Evolutionary conservation across 2,113 vertebrate species (phyloP).

Genomic region (Cnemophilus loriae): DNA sequence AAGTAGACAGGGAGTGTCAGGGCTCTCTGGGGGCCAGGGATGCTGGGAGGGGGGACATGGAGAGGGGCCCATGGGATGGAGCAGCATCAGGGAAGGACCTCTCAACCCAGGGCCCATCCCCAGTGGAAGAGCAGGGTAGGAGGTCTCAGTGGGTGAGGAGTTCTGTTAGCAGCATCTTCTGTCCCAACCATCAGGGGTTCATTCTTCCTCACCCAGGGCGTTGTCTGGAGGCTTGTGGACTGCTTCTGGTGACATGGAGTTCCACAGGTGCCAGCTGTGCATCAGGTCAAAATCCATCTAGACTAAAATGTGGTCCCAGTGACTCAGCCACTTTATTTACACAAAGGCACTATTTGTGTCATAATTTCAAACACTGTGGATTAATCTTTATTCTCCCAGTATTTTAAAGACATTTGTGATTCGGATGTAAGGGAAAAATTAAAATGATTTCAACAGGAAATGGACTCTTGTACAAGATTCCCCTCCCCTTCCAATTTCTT

Average conservation of each 20-base stretch:
- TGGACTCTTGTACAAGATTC: not conserved
- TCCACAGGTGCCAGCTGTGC: not conserved
- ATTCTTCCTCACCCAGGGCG: not conserved
- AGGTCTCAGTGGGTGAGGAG: not conserved
- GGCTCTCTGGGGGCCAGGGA: not conserved
- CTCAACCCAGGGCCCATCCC: not conserved
- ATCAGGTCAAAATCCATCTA: not conserved
- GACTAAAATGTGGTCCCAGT: not conserved
- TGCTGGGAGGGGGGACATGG: not conserved
- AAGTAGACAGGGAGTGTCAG: not conserved
- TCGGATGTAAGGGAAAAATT: not conserved
- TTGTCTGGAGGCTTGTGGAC: rapidly evolving
- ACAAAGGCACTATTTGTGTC: not conserved
- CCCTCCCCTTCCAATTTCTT: not conserved
- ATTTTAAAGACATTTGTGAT: not conserved
- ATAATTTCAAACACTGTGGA: not conserved
- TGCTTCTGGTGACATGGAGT: not conserved
- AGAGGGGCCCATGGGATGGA: not conserved
- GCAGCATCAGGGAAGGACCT: not conserved
- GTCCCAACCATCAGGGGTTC: not conserved
- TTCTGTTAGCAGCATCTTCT: not conserved
- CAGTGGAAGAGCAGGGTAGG: not conserved
- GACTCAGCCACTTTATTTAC: not conserved
- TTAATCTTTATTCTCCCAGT: not conserved
- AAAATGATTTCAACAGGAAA: not conserved